Percentiles rank a stretch among this genome's conserved stretches.
phyloP scores from a whole-genome alignment of 2,888 invertebrate genomes.

The Aphodius sticticus region DNA sequence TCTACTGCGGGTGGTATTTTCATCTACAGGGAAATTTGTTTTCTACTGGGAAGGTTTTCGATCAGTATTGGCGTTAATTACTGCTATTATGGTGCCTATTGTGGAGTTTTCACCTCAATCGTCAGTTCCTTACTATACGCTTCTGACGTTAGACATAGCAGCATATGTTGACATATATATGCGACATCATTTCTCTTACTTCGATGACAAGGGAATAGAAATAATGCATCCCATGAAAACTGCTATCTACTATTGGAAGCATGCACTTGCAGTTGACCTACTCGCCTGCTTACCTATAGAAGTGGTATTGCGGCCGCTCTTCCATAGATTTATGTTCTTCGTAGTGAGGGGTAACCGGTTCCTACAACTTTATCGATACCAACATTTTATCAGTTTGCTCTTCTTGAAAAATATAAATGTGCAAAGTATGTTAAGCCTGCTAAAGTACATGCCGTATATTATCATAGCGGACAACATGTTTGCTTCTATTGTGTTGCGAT shows the following conservation, averaged over 20 bases:
- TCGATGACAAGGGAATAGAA: conserved; percentile 44
- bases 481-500: conserved; percentile 8
- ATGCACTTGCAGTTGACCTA: conserved; percentile 44
- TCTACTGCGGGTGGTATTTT: conserved; percentile 37
- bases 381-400: conserved; percentile 14
- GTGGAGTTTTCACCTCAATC: conserved; percentile 16
- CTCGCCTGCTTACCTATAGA: conserved; percentile 43
- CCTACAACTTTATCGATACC: conserved; percentile 31
- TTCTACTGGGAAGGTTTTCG: conserved; percentile 43
- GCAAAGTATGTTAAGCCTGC: conserved; percentile 13
- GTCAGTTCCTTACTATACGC: conserved; percentile 27
- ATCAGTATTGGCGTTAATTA: conserved; percentile 37
- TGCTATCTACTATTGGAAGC: conserved; percentile 44
- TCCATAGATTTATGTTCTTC: neutral
- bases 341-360: conserved; percentile 35
- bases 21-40: conserved; percentile 40
- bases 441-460: conserved; percentile 18
- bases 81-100: conserved; percentile 39
- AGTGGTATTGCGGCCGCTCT: conserved; percentile 19
- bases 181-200: conserved; percentile 46
- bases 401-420: conserved; percentile 13
- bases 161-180: conserved; percentile 45
- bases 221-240: conserved; percentile 46
- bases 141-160: conserved; percentile 40
- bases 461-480: conserved; percentile 17